Evolutionary conservation across 2,113 vertebrate genomes (phyloP).

Genomic region (Pollachius pollachius): DNA sequence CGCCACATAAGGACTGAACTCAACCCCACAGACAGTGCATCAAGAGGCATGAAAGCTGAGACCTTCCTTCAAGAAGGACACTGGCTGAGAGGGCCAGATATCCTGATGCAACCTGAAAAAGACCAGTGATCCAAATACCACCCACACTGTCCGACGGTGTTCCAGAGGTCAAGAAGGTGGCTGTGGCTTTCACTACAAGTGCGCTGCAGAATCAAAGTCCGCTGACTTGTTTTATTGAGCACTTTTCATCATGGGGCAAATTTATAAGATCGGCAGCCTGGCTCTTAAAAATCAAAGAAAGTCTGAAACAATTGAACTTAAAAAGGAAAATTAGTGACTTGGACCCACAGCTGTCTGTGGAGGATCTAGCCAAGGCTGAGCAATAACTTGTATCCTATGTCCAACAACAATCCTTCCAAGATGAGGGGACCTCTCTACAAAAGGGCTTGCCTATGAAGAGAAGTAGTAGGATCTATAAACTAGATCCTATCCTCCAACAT

Average conservation of each 20-base stretch:
- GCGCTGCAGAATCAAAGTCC: background rate
- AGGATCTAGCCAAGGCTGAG: too few species aligned
- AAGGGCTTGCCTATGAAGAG: too few species aligned
- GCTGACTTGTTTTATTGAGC: background rate
- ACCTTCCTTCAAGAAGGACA: background rate
- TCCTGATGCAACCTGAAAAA: conserved; percentile 2
- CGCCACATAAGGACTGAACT: conserved; percentile 1
- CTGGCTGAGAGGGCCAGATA: background rate
- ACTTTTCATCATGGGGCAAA: background rate
- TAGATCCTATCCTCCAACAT: too few species aligned
- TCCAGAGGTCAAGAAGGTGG: conserved; percentile 1
- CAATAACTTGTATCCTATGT: too few species aligned
- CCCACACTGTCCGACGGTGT: conserved; percentile 1
- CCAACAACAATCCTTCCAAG: too few species aligned
- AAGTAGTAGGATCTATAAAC: too few species aligned
- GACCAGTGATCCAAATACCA: background rate
- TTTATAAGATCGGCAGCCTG: background rate
- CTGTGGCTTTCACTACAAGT: conserved; percentile 1
- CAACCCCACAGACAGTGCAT: background rate
- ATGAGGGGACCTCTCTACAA: too few species aligned
- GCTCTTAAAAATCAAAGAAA: background rate
- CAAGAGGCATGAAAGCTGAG: too few species aligned
- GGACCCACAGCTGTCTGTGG: too few species aligned
- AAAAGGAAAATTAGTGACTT: too few species aligned
- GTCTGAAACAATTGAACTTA: background rate